These are phyloP conservation scores for Myiozetetes cayanensis DNA, from an alignment of 2,113 vertebrate species.

Conservation along the genomic window DNA sequence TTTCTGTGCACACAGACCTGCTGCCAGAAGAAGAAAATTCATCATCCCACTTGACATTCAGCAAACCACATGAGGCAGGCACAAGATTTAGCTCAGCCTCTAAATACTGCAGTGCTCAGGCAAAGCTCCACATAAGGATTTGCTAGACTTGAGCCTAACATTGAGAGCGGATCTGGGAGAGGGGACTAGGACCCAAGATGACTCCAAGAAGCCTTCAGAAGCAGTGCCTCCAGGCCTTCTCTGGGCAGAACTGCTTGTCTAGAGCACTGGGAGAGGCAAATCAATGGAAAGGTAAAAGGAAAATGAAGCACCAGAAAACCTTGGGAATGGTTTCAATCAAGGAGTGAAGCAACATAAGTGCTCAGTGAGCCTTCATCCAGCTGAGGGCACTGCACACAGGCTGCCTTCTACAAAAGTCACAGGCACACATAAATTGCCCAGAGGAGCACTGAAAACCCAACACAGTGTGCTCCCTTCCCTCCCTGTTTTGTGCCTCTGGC, in stretches of 20 bases:
- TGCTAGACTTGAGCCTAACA: not conserved
- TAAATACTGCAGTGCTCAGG: not conserved
- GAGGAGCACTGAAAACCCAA: not conserved
- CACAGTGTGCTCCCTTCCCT: not conserved
- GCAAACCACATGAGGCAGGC: not conserved
- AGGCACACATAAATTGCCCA: not conserved
- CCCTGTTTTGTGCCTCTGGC: not conserved
- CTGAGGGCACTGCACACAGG: not conserved
- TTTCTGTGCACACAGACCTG: not conserved
- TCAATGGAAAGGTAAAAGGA: not conserved
- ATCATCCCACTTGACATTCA: not conserved
- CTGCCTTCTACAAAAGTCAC: not conserved
- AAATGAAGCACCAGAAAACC: not conserved
- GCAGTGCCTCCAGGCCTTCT: not conserved
- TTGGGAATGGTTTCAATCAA: not conserved
- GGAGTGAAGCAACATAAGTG: not conserved
- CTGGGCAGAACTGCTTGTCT: not conserved
- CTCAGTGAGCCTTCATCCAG: not conserved
- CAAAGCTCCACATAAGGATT: not conserved
- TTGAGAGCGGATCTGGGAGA: not conserved
- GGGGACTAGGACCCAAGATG: not conserved
- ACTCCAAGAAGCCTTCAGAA: not conserved
- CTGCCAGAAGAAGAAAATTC: not conserved
- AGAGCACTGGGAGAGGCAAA: not conserved
- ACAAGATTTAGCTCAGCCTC: not conserved